Evolutionary conservation across 2,888 invertebrate species (phyloP), one percentile per base, ranked within the genome.

Genomic region (Hofmannophila pseudospretella): DNA sequence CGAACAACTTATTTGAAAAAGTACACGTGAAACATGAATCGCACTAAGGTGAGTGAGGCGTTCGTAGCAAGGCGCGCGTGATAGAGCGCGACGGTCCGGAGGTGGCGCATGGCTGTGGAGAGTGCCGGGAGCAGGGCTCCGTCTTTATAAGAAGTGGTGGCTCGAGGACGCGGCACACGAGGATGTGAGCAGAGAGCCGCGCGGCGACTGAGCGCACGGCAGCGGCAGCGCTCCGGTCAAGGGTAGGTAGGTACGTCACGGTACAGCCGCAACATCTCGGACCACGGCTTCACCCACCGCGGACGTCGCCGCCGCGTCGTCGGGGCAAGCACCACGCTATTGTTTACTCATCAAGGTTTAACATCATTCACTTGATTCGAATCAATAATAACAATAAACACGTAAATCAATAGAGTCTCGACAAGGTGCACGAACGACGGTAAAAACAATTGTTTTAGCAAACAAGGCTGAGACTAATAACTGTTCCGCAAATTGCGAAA

Each of bases 151-250:
- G 45, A 37, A 40, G 45, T 47, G 40, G 41, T 44, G 36, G 51
- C 49, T 47, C 30, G 44, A 36, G 40, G 36, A 37, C 39, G 49
- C 47, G 51, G 48, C 47, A 60, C 78, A 65, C 81, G 81, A 77
- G 75, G 73, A 65, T 75, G 58, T 67, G 42, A 67, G 49, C 51
- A 58, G 64, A 70, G 60, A 71, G 79, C 58, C 74, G 77, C 69
- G 74, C 66, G 62, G 60, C 68, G 71, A 81, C 81, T 81, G 71
- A 73, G 59, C 60, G 60, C 59, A 38, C 36, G 31, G 40, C 52
- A 51, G 51, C 57, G 58, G n/a, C 48, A 54, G 53, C 54, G 53
- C 55, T 48, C 33, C 39, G 32, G 28, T 36, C 37, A 32, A 35
- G 39, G 36, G 34, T 32, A n/a, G n/a, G n/a, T n/a, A n/a, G n/a